These are phyloP conservation scores for Mesopsocus fuscifrons DNA, from an alignment of 2,888 invertebrate species.

Conservation along the genomic window DNA sequence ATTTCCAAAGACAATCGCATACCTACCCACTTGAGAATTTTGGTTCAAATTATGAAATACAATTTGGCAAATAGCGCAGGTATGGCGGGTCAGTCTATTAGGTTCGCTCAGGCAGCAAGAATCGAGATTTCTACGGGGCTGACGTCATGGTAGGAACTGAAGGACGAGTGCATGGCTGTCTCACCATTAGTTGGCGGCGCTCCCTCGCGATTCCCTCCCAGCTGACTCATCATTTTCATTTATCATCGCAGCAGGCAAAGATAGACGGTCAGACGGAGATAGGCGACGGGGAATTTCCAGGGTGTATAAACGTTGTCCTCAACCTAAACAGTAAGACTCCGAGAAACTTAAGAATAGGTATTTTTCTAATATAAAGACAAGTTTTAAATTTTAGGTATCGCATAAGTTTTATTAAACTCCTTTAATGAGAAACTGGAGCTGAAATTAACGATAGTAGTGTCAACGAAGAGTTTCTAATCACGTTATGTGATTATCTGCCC, in stretches of 20 bases:
- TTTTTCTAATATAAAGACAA: no score
- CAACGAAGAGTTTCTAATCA: neutral
- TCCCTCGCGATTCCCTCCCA: neutral
- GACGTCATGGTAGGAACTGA: conserved; percentile 12
- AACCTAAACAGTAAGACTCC: no score
- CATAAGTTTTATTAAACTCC: no score
- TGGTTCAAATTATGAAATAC: no score
- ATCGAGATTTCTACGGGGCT: conserved; percentile 11
- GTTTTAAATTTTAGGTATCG: no score
- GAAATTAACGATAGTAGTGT: neutral
- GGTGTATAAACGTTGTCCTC: neutral
- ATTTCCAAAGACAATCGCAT: no score
- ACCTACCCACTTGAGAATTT: no score
- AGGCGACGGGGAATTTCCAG: conserved; percentile 5
- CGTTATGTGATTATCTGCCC: no score
- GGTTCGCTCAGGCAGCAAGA: no score
- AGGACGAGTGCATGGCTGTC: conserved; percentile 7
- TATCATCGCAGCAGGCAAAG: conserved; percentile 8
- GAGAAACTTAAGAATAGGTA: no score
- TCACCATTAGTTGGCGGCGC: neutral
- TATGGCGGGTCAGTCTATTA: no score
- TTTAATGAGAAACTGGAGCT: neutral
- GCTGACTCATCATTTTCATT: conserved; percentile 4
- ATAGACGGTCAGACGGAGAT: conserved; percentile 10
- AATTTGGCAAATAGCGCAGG: no score